Percentiles rank a stretch among this genome's conserved stretches.
Evolutionary conservation across 2,797 vertebrate genomes (phyloP).

Genomic region (Heteromormyrus szaboi): DNA sequence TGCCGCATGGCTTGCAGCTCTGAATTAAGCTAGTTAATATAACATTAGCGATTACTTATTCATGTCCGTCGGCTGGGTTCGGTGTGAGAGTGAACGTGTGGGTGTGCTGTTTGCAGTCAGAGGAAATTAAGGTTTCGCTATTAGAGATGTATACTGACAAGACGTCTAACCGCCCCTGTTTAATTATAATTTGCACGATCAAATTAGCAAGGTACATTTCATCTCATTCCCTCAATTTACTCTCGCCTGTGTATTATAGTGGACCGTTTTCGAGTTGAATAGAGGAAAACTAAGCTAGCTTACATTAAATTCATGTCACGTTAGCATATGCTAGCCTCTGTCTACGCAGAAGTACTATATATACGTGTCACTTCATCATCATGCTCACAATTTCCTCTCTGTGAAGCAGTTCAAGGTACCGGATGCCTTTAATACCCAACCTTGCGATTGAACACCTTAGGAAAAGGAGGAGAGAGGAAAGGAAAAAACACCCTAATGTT

Average conservation of each 20-base stretch:
- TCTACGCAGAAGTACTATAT: not conserved
- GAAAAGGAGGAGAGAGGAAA: not conserved
- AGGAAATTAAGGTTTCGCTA: constrained; percentile 3
- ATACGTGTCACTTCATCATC: not conserved
- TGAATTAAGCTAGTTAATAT: constrained; percentile 6
- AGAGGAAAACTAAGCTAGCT: not conserved
- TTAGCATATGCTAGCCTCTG: too few relatives aligned
- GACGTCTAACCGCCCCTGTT: not conserved
- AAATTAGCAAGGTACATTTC: not conserved
- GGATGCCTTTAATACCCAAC: not conserved
- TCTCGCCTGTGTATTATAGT: not conserved
- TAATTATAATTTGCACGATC: constrained; percentile 6
- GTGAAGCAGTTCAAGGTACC: not conserved
- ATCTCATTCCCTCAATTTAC: not conserved
- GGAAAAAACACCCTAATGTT: not conserved
- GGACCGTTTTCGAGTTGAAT: not conserved
- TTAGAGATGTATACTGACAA: not conserved
- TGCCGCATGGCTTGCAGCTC: not conserved
- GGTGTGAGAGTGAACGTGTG: not conserved
- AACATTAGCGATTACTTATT: constrained; percentile 6
- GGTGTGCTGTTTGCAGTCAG: constrained; percentile 3
- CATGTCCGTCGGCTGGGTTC: not conserved
- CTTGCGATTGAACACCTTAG: not conserved
- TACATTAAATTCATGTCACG: not conserved
- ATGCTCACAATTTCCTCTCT: not conserved